Percentiles rank a stretch among this genome's conserved stretches.
Evolutionary conservation across 2,888 invertebrate genomes (phyloP).

Genomic region (Amphiduros pacificus): DNA sequence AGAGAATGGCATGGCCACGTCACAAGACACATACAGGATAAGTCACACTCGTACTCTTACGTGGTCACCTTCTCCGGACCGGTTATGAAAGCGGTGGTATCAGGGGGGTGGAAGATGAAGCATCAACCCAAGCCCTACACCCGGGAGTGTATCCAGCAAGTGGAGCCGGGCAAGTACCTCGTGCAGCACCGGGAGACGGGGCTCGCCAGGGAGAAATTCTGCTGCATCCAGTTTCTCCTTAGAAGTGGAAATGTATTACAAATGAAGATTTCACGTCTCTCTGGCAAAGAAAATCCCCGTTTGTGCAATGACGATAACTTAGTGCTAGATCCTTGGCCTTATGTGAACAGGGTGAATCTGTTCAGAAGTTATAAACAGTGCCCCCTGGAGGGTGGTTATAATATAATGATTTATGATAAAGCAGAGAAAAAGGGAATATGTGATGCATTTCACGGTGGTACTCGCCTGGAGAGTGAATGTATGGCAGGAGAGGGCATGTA

Average conservation of each 20-base stretch:
- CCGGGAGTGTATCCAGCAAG: conserved; percentile 31
- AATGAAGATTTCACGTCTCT: conserved; percentile 34
- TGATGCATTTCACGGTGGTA: conserved; percentile 13
- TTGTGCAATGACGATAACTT: conserved; percentile 38
- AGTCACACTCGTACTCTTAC: conserved; percentile 10
- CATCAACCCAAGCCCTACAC: conserved; percentile 5
- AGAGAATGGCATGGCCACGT: conserved; percentile 16
- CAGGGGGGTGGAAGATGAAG: neutral
- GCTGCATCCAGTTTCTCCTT: conserved; percentile 46
- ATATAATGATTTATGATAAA: conserved; percentile 15
- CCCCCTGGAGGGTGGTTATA: conserved; percentile 17
- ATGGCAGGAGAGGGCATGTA: conserved; percentile 20
- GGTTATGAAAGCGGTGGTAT: conserved; percentile 7
- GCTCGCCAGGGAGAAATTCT: conserved; percentile 30
- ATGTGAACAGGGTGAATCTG: conserved; percentile 28
- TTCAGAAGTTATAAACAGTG: conserved; percentile 11
- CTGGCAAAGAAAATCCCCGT: conserved; percentile 2
- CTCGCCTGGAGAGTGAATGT: conserved; percentile 21
- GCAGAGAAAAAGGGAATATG: conserved; percentile 3
- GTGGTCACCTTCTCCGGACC: conserved; percentile 9
- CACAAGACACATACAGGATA: conserved; percentile 3
- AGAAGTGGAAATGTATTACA: conserved; percentile 45
- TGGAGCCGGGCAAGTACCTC: conserved; percentile 36
- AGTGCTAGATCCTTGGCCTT: conserved; percentile 44
- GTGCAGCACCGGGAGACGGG: conserved; percentile 27